A percentile compares a stretch with the other conserved stretches of the same genome.
phyloP scores from a whole-genome alignment of 2,113 vertebrate genomes.

The Pachypanchax playfairii region DNA sequence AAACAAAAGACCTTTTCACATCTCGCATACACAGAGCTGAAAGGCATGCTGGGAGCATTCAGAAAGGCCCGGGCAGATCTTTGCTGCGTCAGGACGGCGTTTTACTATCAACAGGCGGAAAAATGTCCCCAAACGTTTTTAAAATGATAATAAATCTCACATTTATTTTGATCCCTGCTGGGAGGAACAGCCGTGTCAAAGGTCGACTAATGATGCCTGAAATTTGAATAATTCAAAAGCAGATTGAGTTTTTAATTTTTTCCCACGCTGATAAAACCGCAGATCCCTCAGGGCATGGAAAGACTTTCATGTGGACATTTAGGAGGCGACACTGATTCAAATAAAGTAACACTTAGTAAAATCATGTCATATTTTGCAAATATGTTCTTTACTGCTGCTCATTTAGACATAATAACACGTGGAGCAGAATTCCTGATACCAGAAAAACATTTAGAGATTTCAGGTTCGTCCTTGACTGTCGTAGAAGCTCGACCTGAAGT shows the following conservation, averaged over 20 bases:
- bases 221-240: conserved; percentile 17
- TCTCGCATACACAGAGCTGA: neutral
- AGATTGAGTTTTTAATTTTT: neutral
- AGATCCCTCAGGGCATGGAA: neutral
- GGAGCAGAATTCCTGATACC: conserved; percentile 62
- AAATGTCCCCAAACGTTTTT: conserved; percentile 7
- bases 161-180: conserved; percentile 5
- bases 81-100: conserved; percentile 1
- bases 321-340: neutral
- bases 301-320: neutral
- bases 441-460: conserved; percentile 2
- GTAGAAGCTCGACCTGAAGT: neutral
- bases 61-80: conserved; percentile 33
- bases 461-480: conserved; percentile 35
- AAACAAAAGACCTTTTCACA: conserved; percentile 46
- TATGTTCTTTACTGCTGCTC: conserved; percentile 22
- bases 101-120: accelerated
- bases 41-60: conserved; percentile 57
- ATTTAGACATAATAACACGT: conserved; percentile 70
- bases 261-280: neutral
- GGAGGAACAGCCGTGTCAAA: conserved; percentile 28
- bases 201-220: conserved; percentile 13
- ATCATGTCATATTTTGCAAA: conserved; percentile 29
- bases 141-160: conserved; percentile 13
- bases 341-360: neutral